Conservation (phyloP, 2,888 invertebrate species). For the Archips xylosteana region DNA sequence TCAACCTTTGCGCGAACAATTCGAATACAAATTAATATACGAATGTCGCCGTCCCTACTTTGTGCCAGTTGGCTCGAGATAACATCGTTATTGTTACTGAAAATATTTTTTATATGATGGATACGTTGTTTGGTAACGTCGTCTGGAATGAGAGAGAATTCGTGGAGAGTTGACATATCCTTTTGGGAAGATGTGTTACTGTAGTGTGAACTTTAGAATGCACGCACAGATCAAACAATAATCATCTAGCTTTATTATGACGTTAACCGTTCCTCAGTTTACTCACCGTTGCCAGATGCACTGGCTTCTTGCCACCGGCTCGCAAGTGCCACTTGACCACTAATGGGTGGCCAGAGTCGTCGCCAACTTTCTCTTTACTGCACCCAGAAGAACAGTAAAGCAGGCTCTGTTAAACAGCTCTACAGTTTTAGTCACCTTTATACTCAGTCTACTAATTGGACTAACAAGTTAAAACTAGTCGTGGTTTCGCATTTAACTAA, state of each 20-base stretch:
- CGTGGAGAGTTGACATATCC: too few species aligned
- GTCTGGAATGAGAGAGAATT: too few species aligned
- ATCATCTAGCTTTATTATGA: too few species aligned
- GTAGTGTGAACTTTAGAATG: too few species aligned
- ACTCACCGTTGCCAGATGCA: background rate
- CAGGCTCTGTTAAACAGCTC: background rate
- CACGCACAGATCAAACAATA: too few species aligned
- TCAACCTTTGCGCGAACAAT: background rate
- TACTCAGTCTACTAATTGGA: background rate
- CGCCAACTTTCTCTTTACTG: background rate
- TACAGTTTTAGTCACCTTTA: slow-evolving; percentile 1
- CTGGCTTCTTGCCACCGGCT: background rate
- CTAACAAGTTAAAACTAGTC: background rate
- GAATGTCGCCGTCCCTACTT: background rate
- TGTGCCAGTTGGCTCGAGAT: background rate
- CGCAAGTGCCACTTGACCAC: background rate
- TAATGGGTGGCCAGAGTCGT: background rate
- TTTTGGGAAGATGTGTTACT: too few species aligned
- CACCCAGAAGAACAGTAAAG: background rate
- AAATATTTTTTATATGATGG: background rate
- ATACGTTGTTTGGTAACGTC: too few species aligned
- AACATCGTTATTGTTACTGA: background rate
- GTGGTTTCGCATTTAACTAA: background rate
- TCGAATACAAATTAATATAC: background rate
- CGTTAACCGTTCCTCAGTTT: too few species aligned